Percentiles rank a stretch among this genome's conserved stretches.
Conservation (phyloP, 2,888 invertebrate genomes). For the Diplazon laetatorius region DNA sequence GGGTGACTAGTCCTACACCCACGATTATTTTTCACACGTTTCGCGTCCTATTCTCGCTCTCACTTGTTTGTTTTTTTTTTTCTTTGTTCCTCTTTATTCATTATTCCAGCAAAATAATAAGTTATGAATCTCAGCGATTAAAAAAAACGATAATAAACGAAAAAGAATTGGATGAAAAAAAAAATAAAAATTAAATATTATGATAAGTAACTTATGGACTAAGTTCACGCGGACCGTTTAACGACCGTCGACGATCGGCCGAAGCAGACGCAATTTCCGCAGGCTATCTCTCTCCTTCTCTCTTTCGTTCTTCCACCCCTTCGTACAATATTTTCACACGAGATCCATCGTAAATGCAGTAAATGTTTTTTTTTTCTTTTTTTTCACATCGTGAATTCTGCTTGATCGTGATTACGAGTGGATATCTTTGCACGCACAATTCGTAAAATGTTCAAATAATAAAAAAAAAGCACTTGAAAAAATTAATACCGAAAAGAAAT, state of each 20-base stretch:
- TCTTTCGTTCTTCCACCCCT: slow-evolving; percentile 32
- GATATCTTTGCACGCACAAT: slow-evolving; percentile 43
- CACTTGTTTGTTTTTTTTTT: neutral
- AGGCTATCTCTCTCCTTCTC: slow-evolving; percentile 19
- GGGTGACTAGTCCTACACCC: slow-evolving; percentile 63
- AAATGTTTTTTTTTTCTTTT: slow-evolving; percentile 12
- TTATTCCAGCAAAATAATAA: slow-evolving; percentile 49
- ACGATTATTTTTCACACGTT: slow-evolving; percentile 37
- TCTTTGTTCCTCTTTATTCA: slow-evolving; percentile 16
- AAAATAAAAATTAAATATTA: too few relatives aligned
- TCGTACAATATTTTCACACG: slow-evolving; percentile 18
- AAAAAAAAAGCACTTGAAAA: slow-evolving; percentile 10
- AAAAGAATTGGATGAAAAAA: slow-evolving; percentile 12
- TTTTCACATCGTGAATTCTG: slow-evolving; percentile 9
- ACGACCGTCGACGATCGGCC: slow-evolving; percentile 49
- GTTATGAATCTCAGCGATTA: slow-evolving; percentile 38
- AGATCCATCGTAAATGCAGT: slow-evolving; percentile 45
- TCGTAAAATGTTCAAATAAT: slow-evolving; percentile 28
- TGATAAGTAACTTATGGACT: slow-evolving; percentile 55
- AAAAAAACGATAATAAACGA: too few relatives aligned
- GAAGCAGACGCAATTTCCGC: slow-evolving; percentile 40
- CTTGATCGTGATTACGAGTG: slow-evolving; percentile 32
- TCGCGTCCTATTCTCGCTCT: slow-evolving; percentile 8
- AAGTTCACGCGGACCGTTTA: slow-evolving; percentile 56
- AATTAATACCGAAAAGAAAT: slow-evolving; percentile 15